Conservation (phyloP, 2,113 vertebrate genomes). For the Erpornis zantholeuca region DNA sequence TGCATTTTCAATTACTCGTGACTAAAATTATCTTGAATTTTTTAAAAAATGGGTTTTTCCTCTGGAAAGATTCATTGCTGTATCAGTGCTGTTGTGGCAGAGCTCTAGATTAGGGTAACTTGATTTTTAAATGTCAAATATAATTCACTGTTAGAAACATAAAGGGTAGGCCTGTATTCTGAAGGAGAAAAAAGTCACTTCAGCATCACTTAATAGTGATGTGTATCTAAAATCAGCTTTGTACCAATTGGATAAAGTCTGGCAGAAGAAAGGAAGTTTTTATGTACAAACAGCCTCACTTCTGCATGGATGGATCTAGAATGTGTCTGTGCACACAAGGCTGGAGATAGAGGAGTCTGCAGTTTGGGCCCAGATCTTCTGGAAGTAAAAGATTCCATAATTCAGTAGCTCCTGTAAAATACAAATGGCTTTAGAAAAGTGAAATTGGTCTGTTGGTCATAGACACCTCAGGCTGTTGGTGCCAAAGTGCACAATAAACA, state of each 20-base stretch:
- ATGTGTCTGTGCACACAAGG: background rate
- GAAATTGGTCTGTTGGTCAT: too few species aligned
- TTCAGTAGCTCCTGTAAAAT: conserved; percentile 18
- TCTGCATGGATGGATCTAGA: background rate
- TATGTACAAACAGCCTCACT: background rate
- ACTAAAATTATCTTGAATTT: conserved; percentile 65
- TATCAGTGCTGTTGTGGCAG: conserved; percentile 40
- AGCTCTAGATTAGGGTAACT: conserved; percentile 67
- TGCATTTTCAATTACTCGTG: conserved; percentile 67
- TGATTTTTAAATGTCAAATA: conserved; percentile 74
- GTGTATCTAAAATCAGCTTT: conserved; percentile 43
- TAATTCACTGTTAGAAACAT: conserved; percentile 62
- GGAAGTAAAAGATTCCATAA: conserved; percentile 12
- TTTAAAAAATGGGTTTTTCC: conserved; percentile 36
- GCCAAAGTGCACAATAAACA: background rate
- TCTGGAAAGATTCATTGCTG: conserved; percentile 64
- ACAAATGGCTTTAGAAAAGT: background rate
- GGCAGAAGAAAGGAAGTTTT: background rate
- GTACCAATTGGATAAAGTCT: background rate
- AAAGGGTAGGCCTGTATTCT: conserved; percentile 29
- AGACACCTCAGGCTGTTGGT: too few species aligned
- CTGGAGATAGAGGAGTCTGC: background rate
- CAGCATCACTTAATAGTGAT: conserved; percentile 25
- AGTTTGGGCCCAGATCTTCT: conserved; percentile 3
- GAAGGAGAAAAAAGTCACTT: conserved; percentile 23